A percentile compares a stretch with the other conserved stretches of the same genome.
These are phyloP conservation scores for Pegea sp. DNA, from an alignment of 23 tunicate species.

Conservation along the genomic window DNA sequence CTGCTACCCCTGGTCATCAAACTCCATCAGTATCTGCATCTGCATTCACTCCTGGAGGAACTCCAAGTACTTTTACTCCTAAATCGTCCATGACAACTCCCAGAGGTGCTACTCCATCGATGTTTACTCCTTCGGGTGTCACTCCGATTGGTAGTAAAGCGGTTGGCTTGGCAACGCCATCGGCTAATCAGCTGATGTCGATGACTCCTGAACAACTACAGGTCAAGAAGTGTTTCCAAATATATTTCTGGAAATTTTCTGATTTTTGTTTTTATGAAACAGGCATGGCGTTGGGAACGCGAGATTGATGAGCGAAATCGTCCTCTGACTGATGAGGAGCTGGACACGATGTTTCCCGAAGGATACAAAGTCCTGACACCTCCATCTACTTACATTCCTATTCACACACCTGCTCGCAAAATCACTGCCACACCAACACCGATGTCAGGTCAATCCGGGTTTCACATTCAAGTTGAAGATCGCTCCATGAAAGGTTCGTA, in stretches of 20 bases:
- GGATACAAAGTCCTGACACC: constrained; percentile 93
- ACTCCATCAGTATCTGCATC: constrained; percentile 81
- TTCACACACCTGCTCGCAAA: constrained; percentile 89
- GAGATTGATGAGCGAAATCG: constrained; percentile 97
- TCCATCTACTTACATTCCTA: constrained; percentile 84
- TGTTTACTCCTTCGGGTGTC: constrained; percentile 83
- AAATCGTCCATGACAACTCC: constrained; percentile 59
- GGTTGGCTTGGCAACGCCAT: constrained; percentile 87
- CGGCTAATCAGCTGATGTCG: constrained; percentile 68
- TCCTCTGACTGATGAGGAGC: constrained; percentile 89
- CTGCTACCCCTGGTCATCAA: constrained; percentile 85
- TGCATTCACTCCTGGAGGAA: constrained; percentile 88
- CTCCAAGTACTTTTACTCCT: constrained; percentile 83
- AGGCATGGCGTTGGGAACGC: constrained; percentile 96
- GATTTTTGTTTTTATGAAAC: no score
- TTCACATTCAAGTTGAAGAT: constrained; percentile 92
- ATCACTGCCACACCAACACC: constrained; percentile 99
- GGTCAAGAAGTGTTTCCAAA: no score
- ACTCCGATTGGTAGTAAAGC: constrained; percentile 91
- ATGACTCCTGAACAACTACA: constrained; percentile 88
- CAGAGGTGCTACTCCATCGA: constrained; percentile 73
- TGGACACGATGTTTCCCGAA: constrained; percentile 96
- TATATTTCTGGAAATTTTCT: no score
- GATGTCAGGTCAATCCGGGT: constrained; percentile 79
- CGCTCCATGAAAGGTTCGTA: constrained; percentile 67